These are phyloP conservation scores for Cnemophilus loriae DNA, from an alignment of 2,113 vertebrate genomes.

Conservation along the genomic window DNA sequence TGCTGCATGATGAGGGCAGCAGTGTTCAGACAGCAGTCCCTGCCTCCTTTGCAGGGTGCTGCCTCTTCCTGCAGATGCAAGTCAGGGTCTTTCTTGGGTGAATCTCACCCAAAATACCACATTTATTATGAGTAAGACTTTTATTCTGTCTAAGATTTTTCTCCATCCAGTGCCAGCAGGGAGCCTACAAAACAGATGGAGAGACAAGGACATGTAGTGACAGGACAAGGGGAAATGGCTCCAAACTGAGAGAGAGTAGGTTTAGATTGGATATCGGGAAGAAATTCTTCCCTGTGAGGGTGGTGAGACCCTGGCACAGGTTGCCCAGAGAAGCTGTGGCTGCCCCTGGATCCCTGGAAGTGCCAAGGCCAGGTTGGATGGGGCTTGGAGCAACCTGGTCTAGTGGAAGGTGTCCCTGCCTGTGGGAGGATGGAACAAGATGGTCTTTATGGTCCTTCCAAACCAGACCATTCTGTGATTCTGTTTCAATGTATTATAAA, in stretches of 20 bases:
- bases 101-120: neutral
- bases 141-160: neutral
- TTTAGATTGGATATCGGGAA: neutral
- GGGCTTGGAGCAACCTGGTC: neutral
- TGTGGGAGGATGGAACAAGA: neutral
- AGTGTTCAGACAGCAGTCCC: rapidly evolving
- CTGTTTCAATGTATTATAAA: neutral
- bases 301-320: neutral
- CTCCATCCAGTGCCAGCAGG: neutral
- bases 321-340: neutral
- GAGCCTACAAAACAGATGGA: neutral
- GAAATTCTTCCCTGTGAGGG: neutral
- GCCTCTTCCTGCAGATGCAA: neutral
- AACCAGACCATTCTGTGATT: neutral
- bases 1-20: rapidly evolving
- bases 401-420: neutral
- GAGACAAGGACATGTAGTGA: neutral
- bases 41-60: neutral
- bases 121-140: neutral
- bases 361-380: neutral
- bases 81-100: neutral
- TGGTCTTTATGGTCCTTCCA: neutral
- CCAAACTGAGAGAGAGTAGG: neutral
- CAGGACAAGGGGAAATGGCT: neutral
- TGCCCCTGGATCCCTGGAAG: neutral